Base-by-base conservation (phyloP, 2,797 vertebrate genomes). In the Antennarius maculatus region DNA sequence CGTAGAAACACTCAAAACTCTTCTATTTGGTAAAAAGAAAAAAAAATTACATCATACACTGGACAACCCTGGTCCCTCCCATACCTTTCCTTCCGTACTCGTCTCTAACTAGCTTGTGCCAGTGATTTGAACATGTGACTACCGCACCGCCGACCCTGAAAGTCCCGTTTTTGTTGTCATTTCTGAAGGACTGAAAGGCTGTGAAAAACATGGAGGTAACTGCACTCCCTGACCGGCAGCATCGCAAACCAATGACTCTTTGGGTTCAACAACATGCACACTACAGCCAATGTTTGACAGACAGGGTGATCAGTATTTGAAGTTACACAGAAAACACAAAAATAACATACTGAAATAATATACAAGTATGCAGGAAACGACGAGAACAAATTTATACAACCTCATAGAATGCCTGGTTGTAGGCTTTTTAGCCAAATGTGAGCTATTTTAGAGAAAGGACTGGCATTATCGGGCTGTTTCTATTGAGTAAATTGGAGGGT, bases 331-430 rank as follows among this genome's bases (percentile, higher is more conserved):
- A 64, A 79, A 62, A 70, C n/a, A 56, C 11, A 23, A 34, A 79
- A 66, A 17, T 77, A 61, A 23, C 43, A 28, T 79, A 61, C 69
- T 39, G 61, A 69, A 69, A 79, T 71, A 84, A 86, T 84, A 76
- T 82, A 88, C 78, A 84, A 31, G 63, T 55, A 65, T 34, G 45
- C 46, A 64, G 75, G 48, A 80, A 85, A 84, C 54, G 53, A 45
- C 52, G 66, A 79, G 52, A 83, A 82, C 34, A 69, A 78, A 85
- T 82, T 80, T 85, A 56, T 81, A 88, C 78, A 89, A 82, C 75
- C 62, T 52, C 66, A 75, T 77, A 71, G 74, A 71, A 78, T 73
- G 69, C 52, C 71, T 71, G 41, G 61, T 79, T 70, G 61, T 58
- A 71, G 56, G 37, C 50, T 71, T 79, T 84, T 81, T 59, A 70